These are phyloP conservation scores for Sphecodes monilicornis DNA, from an alignment of 2,888 invertebrate species.

Conservation along the genomic window DNA sequence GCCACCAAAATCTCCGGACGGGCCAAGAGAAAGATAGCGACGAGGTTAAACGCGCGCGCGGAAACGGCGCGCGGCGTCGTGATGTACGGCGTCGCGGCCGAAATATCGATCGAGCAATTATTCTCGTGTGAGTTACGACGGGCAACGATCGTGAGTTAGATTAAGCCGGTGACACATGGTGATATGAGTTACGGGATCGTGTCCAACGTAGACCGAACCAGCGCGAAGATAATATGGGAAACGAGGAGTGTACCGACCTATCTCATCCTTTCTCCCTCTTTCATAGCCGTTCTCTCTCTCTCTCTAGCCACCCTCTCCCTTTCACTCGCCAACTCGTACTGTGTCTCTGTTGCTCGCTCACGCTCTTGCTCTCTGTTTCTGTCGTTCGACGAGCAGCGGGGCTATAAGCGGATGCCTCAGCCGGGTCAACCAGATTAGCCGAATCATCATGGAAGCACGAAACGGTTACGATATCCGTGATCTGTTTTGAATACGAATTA, in stretches of 20 bases:
- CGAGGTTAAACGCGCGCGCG: conserved; percentile 38
- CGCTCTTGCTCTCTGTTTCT: conserved; percentile 19
- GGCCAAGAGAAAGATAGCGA: conserved; percentile 43
- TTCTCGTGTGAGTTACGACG: conserved; percentile 80
- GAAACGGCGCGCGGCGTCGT: conserved; percentile 48
- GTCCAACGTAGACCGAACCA: conserved; percentile 62
- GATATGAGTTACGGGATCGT: conserved; percentile 79
- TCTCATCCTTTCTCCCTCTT: conserved; percentile 60
- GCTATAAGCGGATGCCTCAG: conserved; percentile 54
- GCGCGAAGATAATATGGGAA: conserved; percentile 66
- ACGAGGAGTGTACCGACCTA: conserved; percentile 59
- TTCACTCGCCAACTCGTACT: not conserved
- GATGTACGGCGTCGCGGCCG: conserved; percentile 73
- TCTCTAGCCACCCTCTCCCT: not conserved
- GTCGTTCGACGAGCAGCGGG: conserved; percentile 37
- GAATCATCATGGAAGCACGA: conserved; percentile 63
- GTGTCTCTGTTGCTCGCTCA: conserved; percentile 40
- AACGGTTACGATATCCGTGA: conserved; percentile 50
- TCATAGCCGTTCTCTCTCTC: not conserved
- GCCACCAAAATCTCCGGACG: conserved; percentile 22
- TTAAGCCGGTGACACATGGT: conserved; percentile 81
- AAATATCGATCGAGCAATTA: conserved; percentile 81
- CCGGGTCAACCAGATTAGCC: conserved; percentile 64
- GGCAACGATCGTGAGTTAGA: conserved; percentile 81
- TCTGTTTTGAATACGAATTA: conserved; percentile 69